Percentiles rank a stretch among this genome's conserved stretches.
Conservation (phyloP, 2,797 vertebrate genomes). For the Ficedula albicollis region DNA sequence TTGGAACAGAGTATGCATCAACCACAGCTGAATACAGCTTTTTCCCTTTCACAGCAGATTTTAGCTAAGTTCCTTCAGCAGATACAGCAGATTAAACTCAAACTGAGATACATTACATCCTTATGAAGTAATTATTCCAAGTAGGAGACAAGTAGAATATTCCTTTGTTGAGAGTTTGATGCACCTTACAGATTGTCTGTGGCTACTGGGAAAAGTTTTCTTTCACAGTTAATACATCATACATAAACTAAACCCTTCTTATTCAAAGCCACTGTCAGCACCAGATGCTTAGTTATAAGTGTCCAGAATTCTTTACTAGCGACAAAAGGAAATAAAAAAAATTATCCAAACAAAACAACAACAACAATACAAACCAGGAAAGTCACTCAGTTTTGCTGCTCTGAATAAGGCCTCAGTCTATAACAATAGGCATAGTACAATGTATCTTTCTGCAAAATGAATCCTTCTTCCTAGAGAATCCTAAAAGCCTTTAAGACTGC, state of each 20-base stretch:
- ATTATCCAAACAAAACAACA: neutral
- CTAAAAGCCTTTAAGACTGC: neutral
- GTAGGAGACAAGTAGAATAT: neutral
- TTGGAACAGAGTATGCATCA: neutral
- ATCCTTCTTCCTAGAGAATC: neutral
- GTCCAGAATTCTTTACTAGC: neutral
- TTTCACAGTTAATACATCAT: neutral
- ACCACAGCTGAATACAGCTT: neutral
- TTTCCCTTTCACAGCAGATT: neutral
- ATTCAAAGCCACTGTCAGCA: neutral
- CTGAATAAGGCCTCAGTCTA: neutral
- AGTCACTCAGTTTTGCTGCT: neutral
- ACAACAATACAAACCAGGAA: neutral
- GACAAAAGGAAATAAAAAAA: neutral
- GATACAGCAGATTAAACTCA: neutral
- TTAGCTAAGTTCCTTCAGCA: neutral
- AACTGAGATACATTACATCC: neutral
- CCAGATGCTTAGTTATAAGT: neutral
- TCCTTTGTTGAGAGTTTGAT: neutral
- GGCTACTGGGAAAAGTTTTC: neutral
- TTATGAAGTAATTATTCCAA: neutral
- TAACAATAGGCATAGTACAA: neutral
- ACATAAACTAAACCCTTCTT: neutral
- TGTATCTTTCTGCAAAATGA: neutral
- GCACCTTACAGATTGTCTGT: neutral